These are phyloP conservation scores for Lithophane socia DNA, from an alignment of 2,888 invertebrate genomes.

Conservation along the genomic window DNA sequence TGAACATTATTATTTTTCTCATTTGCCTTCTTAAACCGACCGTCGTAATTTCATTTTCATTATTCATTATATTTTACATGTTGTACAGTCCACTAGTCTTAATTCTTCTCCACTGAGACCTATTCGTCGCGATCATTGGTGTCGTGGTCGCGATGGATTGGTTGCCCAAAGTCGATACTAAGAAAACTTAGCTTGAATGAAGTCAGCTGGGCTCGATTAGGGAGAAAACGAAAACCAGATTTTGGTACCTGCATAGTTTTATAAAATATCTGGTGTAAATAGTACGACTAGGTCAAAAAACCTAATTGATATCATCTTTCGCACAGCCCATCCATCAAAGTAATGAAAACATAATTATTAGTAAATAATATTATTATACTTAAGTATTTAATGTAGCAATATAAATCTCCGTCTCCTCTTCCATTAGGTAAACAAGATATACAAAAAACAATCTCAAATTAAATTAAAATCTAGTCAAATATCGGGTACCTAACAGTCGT, in stretches of 20 bases:
- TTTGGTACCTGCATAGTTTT: neutral
- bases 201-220: constrained; percentile 14
- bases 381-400: no score
- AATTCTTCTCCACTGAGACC: no score
- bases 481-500: no score
- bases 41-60: no score
- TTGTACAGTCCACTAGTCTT: no score
- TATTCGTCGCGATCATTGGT: no score
- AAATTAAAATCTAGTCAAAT: neutral
- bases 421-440: no score
- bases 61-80: no score
- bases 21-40: no score
- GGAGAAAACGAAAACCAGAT: neutral
- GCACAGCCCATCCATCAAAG: neutral
- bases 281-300: neutral
- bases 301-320: neutral
- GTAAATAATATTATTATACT: no score
- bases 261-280: neutral
- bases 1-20: no score
- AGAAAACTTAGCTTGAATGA: neutral
- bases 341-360: neutral
- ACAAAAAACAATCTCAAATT: neutral
- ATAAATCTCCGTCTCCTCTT: no score
- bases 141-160: constrained; percentile 5
- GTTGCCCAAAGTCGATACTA: neutral